Conservation (phyloP, 2,113 vertebrate species). For the Verasper variegatus region DNA sequence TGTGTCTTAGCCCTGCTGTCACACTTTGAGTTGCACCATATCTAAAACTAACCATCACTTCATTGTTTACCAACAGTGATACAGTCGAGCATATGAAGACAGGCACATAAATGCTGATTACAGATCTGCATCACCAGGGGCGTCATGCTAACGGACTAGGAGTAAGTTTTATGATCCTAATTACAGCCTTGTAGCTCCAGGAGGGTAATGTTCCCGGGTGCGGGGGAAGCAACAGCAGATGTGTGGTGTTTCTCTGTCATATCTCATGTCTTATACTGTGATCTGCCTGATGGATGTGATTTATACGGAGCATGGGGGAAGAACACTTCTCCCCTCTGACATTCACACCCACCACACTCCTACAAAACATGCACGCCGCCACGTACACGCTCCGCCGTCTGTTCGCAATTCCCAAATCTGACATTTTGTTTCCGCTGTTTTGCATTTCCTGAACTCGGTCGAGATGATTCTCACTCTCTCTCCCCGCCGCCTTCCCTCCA, state of each 20-base stretch:
- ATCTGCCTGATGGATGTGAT: conserved; percentile 75
- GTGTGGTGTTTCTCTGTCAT: conserved; percentile 66
- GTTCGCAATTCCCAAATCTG: conserved; percentile 76
- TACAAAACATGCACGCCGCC: conserved; percentile 51
- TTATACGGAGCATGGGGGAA: conserved; percentile 64
- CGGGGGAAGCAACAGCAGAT: conserved; percentile 74
- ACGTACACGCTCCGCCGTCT: conserved; percentile 65
- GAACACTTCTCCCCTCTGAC: conserved; percentile 67
- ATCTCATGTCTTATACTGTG: conserved; percentile 73
- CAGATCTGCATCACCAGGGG: conserved; percentile 79
- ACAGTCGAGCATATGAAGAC: conserved; percentile 35
- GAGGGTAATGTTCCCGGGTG: conserved; percentile 65
- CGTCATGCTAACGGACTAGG: conserved; percentile 55
- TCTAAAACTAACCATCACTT: conserved; percentile 57
- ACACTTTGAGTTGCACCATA: conserved; percentile 15
- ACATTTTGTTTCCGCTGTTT: conserved; percentile 70
- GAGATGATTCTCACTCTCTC: conserved; percentile 55
- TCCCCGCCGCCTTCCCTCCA: conserved; percentile 22
- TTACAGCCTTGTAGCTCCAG: conserved; percentile 59
- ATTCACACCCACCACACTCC: conserved; percentile 63
- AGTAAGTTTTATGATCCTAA: conserved; percentile 66
- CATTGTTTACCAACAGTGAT: conserved; percentile 79
- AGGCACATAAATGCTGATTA: conserved; percentile 70
- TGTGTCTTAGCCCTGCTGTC: conserved; percentile 14
- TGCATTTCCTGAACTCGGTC: conserved; percentile 56